Evolutionary conservation across 2,888 invertebrate species (phyloP).

Genomic region (Drosophila neutralis): DNA sequence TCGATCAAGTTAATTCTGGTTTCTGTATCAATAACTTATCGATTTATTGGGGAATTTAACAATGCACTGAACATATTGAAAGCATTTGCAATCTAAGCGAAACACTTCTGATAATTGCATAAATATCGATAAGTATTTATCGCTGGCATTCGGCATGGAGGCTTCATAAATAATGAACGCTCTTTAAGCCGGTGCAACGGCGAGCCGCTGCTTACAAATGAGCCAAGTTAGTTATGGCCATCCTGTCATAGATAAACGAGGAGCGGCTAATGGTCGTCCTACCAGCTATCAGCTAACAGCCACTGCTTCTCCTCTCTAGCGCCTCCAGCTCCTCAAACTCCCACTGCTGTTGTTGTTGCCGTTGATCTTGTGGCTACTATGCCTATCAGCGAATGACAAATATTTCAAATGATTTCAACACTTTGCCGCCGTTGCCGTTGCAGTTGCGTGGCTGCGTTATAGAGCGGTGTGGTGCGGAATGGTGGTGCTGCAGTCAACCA

Average conservation of each 20-base stretch:
- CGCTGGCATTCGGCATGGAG: conserved; percentile 22
- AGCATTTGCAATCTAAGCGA: conserved; percentile 8
- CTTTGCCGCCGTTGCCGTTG: conserved; percentile 63
- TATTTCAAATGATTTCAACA: conserved; percentile 82
- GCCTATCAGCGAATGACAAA: conserved; percentile 77
- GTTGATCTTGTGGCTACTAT: neutral
- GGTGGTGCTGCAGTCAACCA: neutral
- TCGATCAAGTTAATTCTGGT: neutral
- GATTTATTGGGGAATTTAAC: neutral
- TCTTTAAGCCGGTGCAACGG: neutral
- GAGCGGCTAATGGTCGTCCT: conserved; percentile 45
- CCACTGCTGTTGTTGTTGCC: conserved; percentile 6
- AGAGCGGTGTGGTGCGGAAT: neutral
- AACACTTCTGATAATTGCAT: conserved; percentile 32
- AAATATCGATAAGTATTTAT: conserved; percentile 59
- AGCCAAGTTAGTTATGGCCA: conserved; percentile 64
- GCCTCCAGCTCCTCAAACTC: conserved; percentile 6
- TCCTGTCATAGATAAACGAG: conserved; percentile 72
- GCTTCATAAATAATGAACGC: conserved; percentile 50
- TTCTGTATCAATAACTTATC: neutral
- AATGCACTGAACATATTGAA: neutral
- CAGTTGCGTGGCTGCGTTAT: neutral
- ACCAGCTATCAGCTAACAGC: neutral
- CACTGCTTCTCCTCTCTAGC: conserved; percentile 9
- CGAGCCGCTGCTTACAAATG: conserved; percentile 61